phyloP scores from a whole-genome alignment of 2,888 invertebrate species.

The Synanthedon myopaeformis region DNA sequence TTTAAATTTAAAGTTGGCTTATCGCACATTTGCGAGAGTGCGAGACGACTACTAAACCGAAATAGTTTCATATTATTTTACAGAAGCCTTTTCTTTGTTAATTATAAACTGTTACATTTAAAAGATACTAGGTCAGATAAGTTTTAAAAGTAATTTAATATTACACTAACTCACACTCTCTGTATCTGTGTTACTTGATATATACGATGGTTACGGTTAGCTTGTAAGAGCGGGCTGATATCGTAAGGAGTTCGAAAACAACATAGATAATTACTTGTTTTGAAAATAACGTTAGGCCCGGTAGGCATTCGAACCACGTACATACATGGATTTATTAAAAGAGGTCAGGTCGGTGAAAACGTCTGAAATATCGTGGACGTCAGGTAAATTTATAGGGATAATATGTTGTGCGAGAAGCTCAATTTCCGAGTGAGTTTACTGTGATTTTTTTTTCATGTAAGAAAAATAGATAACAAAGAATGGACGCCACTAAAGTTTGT shows the following conservation, averaged over 20 bases:
- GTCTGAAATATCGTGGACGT: conserved; percentile 63
- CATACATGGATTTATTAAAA: conserved; percentile 50
- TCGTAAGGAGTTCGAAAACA: no score
- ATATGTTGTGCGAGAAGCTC: conserved; percentile 56
- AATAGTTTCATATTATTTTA: no score
- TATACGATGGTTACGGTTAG: no score
- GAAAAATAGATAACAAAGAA: conserved; percentile 31
- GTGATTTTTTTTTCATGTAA: conserved; percentile 43
- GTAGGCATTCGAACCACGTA: conserved; percentile 24
- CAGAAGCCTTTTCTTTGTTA: no score
- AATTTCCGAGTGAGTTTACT: conserved; percentile 49
- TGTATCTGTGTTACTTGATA: no score
- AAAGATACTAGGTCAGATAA: background rate
- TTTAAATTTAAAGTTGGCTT: no score
- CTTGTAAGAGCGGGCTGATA: no score
- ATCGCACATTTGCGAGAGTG: no score
- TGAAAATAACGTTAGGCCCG: conserved; percentile 13
- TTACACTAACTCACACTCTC: no score
- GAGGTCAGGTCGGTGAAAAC: conserved; percentile 57
- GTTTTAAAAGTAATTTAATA: no score
- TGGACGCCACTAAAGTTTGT: conserved; percentile 8
- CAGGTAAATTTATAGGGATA: conserved; percentile 65
- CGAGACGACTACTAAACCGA: no score
- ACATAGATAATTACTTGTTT: conserved; percentile 12
- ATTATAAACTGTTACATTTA: background rate